phyloP scores from a whole-genome alignment of 37 sponge, comb jelly and placozoan genomes.

The Sycon ciliatum region DNA sequence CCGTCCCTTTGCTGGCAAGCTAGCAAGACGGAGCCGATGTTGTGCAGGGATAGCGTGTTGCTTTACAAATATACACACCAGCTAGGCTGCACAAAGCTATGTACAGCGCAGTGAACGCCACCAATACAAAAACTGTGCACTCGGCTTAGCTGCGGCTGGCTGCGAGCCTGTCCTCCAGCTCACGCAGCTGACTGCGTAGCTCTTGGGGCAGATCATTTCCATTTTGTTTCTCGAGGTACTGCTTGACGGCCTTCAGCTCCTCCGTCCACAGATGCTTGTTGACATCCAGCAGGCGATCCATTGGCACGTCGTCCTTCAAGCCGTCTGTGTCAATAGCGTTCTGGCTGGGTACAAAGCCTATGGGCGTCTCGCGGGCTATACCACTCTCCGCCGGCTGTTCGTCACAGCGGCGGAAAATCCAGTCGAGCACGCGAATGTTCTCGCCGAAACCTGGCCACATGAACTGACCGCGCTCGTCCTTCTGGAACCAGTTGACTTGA shows the following conservation, averaged over 20 bases:
- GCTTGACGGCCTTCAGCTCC: background rate
- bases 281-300: background rate
- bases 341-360: constrained; percentile 41
- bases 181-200: background rate
- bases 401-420: constrained; percentile 77
- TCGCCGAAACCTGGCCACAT: constrained; percentile 99
- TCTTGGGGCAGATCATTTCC: background rate
- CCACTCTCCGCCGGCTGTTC: too few species aligned
- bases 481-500: constrained; percentile 98
- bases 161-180: background rate
- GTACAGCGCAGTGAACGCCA: too few species aligned
- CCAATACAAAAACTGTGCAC: too few species aligned
- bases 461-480: constrained; percentile 40
- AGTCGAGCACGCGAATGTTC: constrained; percentile 87
- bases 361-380: constrained; percentile 48
- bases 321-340: background rate
- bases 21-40: too few species aligned
- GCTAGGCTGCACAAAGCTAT: too few species aligned
- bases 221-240: background rate
- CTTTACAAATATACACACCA: too few species aligned
- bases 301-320: background rate
- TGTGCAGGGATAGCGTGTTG: too few species aligned
- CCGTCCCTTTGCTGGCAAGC: too few species aligned
- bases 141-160: too few species aligned
- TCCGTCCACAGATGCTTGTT: background rate